Evolutionary conservation across 1,140 invertebrate species (phyloP).

Genomic region (Hyposmocoma kahamanoa): DNA sequence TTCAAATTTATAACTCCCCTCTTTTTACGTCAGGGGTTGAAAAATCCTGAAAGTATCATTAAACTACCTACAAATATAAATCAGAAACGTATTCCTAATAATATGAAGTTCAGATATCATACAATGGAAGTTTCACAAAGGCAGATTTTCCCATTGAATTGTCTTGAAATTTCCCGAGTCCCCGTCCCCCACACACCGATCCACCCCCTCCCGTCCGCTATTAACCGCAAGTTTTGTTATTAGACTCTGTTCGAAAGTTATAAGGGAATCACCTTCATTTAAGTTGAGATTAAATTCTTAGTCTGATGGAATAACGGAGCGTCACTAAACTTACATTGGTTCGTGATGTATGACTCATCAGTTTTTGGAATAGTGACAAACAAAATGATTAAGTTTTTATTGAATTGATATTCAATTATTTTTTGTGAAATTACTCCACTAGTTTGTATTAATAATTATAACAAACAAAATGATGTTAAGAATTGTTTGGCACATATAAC

Average conservation of each 20-base stretch:
- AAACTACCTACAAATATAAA: constrained; percentile 1
- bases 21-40: no score
- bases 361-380: no score
- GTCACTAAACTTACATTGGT: constrained; percentile 5
- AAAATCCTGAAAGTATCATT: background rate
- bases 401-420: no score
- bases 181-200: constrained; percentile 14
- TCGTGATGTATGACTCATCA: no score
- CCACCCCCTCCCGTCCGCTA: constrained; percentile 21
- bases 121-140: constrained; percentile 59
- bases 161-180: constrained; percentile 45
- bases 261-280: constrained; percentile 61
- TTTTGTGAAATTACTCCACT: no score
- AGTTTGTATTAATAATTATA: no score
- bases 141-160: constrained; percentile 66
- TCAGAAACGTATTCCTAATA: background rate
- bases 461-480: no score
- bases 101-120: constrained; percentile 12
- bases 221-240: constrained; percentile 66
- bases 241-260: constrained; percentile 58
- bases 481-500: no score
- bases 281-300: constrained; percentile 63
- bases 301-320: constrained; percentile 30
- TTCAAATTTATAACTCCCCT: no score
- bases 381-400: no score